Conservation (phyloP, 1,140 invertebrate species). For the Rhizoglyphus robini region DNA sequence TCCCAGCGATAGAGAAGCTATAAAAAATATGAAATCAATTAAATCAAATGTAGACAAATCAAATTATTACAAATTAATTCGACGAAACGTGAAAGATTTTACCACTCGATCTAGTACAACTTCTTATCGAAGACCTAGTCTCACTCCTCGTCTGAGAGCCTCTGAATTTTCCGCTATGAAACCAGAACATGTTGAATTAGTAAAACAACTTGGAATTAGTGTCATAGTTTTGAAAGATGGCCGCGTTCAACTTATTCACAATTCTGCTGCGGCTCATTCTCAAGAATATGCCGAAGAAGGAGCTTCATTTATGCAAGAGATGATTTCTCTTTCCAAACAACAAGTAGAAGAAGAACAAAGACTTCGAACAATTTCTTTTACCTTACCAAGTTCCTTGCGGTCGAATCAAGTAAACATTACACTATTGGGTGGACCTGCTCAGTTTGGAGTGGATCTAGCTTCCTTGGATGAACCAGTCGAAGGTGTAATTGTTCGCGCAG, state of each 20-base stretch:
- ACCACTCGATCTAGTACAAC: not conserved
- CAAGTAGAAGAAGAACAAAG: constrained; percentile 34
- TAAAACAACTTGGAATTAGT: constrained; percentile 86
- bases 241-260: constrained; percentile 71
- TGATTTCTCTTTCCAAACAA: constrained; percentile 72
- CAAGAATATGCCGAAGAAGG: constrained; percentile 78
- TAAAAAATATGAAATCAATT: not conserved
- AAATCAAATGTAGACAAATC: not conserved
- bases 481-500: constrained; percentile 43
- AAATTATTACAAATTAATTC: constrained; percentile 13
- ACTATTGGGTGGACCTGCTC: constrained; percentile 68
- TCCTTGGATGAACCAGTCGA: not conserved
- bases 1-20: not conserved
- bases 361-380: constrained; percentile 26
- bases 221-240: constrained; percentile 76
- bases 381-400: constrained; percentile 13
- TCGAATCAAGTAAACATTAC: constrained; percentile 28
- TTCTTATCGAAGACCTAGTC: not conserved
- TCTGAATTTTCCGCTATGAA: constrained; percentile 56
- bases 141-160: constrained; percentile 30
- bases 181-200: constrained; percentile 68
- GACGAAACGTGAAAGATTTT: constrained; percentile 15
- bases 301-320: constrained; percentile 88
- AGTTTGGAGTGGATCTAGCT: constrained; percentile 65
- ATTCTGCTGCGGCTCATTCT: constrained; percentile 55